Evolutionary conservation across 2,888 invertebrate genomes (phyloP).

Genomic region (Xylocampa areola): DNA sequence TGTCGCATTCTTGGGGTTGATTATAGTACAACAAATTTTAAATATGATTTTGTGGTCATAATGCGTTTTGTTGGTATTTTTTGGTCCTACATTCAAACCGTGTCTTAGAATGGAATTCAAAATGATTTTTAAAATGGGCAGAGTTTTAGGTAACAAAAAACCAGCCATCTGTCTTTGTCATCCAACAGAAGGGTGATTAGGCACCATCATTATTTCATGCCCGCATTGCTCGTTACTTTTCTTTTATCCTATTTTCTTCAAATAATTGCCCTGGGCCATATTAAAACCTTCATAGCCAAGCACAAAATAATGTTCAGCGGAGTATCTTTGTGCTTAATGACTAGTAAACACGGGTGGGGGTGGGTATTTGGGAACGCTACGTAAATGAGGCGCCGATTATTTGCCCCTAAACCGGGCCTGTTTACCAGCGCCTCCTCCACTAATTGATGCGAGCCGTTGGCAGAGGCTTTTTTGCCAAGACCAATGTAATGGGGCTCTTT

Average conservation of each 20-base stretch:
- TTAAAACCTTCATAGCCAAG: conserved; percentile 51
- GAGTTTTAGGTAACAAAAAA: not conserved
- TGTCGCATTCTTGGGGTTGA: conserved; percentile 61
- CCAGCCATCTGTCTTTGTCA: not conserved
- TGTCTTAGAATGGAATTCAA: not conserved
- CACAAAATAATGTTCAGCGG: conserved; percentile 52
- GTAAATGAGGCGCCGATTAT: conserved; percentile 83
- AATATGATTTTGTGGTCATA: not conserved
- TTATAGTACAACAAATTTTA: conserved; percentile 14
- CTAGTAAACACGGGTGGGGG: conserved; percentile 79
- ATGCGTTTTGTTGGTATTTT: not conserved
- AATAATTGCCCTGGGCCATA: conserved; percentile 37
- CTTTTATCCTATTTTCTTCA: conserved; percentile 24
- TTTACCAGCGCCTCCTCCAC: conserved; percentile 78
- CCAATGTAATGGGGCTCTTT: conserved; percentile 78
- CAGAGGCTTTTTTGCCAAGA: conserved; percentile 78
- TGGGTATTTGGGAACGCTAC: conserved; percentile 63
- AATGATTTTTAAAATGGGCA: too few species aligned
- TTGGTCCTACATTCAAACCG: too few species aligned
- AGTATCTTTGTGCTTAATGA: conserved; percentile 80
- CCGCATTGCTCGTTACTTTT: not conserved
- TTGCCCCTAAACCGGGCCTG: conserved; percentile 74
- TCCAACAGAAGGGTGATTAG: not conserved
- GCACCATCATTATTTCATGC: not conserved
- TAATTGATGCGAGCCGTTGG: conserved; percentile 80